These are phyloP conservation scores for Galeruca laticollis DNA, from an alignment of 2,888 invertebrate genomes.

Conservation along the genomic window DNA sequence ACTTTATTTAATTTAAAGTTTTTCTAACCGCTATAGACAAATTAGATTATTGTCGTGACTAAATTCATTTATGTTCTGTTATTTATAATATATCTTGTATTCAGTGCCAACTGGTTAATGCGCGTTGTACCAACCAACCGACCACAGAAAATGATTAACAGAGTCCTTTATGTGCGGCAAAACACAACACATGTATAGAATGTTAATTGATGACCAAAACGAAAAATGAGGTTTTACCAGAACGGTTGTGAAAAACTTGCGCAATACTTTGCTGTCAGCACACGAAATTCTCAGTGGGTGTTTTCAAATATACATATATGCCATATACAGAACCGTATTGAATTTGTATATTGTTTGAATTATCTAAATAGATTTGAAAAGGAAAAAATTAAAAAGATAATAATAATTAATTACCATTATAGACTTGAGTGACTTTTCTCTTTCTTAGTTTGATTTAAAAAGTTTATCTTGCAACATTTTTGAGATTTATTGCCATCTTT, in stretches of 20 bases:
- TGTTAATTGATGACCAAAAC: conserved; percentile 40
- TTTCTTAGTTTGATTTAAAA: no score
- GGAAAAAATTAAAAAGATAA: no score
- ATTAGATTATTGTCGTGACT: not conserved
- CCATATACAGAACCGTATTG: not conserved
- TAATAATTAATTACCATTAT: no score
- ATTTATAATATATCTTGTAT: not conserved
- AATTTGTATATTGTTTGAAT: not conserved
- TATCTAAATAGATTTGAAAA: not conserved
- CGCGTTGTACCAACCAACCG: not conserved
- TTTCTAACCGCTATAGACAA: no score
- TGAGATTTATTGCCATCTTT: no score
- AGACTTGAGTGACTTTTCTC: no score
- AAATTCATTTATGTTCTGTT: not conserved
- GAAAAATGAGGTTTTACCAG: conserved; percentile 31
- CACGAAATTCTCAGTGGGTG: conserved; percentile 4
- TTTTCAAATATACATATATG: not conserved
- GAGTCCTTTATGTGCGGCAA: conserved; percentile 31
- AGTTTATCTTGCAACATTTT: no score
- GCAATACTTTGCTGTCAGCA: conserved; percentile 31
- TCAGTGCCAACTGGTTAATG: not conserved
- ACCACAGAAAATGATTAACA: conserved; percentile 39
- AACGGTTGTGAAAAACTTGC: conserved; percentile 32
- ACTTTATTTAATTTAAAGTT: no score
- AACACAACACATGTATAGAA: conserved; percentile 35